Conservation (phyloP, 2,797 vertebrate species). For the Eupleurogrammus muticus region DNA sequence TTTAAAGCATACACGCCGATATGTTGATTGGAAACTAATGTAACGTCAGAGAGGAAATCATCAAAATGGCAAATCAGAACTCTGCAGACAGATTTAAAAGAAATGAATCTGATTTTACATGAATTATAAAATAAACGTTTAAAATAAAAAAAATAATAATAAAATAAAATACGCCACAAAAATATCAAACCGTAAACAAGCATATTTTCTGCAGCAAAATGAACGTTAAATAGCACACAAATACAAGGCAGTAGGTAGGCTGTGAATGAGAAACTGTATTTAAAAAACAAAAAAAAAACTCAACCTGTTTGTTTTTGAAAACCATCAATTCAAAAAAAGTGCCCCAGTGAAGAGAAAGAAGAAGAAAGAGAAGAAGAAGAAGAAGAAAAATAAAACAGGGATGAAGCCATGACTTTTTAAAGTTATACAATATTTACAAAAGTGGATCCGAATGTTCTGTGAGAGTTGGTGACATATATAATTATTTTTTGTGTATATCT, state of each 20-base stretch:
- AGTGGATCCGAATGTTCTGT: conserved; percentile 74
- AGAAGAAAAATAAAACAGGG: conserved; percentile 31
- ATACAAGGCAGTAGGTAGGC: conserved; percentile 73
- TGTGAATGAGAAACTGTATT: conserved; percentile 65
- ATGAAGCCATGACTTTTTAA: conserved; percentile 80
- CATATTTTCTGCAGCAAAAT: conserved; percentile 60
- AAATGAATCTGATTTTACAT: conserved; percentile 34
- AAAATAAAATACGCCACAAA: conserved; percentile 29
- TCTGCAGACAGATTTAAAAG: conserved; percentile 12
- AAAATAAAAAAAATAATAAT: conserved; percentile 14
- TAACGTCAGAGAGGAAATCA: conserved; percentile 38
- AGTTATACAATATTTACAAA: conserved; percentile 88
- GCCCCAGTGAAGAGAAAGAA: conserved; percentile 78
- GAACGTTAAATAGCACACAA: conserved; percentile 73
- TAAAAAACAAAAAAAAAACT: conserved; percentile 49
- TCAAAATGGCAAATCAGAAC: conserved; percentile 28
- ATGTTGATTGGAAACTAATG: conserved; percentile 46
- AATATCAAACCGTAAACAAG: conserved; percentile 53
- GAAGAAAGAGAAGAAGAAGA: conserved; percentile 19
- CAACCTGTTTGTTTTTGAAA: conserved; percentile 70
- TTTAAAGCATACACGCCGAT: conserved; percentile 46
- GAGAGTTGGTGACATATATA: conserved; percentile 64
- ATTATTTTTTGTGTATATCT: conserved; percentile 29
- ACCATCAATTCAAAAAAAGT: conserved; percentile 80
- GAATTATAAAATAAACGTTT: background rate